Conservation (phyloP, 2,888 invertebrate species). For the Eueremaeus valkanovi region DNA sequence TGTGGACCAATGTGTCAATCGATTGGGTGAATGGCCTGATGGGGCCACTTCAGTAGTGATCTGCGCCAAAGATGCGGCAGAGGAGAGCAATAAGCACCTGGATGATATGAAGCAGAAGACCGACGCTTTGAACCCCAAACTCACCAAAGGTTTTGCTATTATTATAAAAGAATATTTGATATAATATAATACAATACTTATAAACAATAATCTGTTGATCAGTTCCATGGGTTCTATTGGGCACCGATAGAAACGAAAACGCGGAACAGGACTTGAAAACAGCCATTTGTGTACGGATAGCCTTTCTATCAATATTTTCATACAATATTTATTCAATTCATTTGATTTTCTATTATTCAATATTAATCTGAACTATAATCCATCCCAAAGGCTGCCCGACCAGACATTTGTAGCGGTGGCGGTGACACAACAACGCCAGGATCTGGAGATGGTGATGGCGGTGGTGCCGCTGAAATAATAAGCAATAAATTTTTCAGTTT, state of each 20-base stretch:
- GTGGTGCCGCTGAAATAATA: neutral
- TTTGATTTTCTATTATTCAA: no score
- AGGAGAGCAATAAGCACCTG: neutral
- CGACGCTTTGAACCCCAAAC: neutral
- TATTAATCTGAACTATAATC: no score
- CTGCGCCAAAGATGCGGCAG: neutral
- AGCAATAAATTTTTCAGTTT: neutral
- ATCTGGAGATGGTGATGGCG: no score
- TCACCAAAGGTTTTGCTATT: neutral
- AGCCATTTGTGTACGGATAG: no score
- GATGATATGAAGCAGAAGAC: neutral
- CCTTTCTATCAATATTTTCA: no score
- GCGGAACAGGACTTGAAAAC: no score
- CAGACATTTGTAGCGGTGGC: neutral
- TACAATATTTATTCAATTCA: no score
- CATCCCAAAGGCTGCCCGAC: neutral
- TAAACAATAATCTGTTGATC: no score
- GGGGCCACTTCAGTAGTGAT: neutral
- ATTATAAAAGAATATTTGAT: neutral
- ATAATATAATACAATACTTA: neutral
- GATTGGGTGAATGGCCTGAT: neutral
- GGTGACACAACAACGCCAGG: neutral
- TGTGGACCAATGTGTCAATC: neutral
- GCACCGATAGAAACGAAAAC: no score
- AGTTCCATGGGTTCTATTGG: no score